Evolutionary conservation across 2,888 invertebrate genomes (phyloP).

Genomic region (Dendrolimus pini): DNA sequence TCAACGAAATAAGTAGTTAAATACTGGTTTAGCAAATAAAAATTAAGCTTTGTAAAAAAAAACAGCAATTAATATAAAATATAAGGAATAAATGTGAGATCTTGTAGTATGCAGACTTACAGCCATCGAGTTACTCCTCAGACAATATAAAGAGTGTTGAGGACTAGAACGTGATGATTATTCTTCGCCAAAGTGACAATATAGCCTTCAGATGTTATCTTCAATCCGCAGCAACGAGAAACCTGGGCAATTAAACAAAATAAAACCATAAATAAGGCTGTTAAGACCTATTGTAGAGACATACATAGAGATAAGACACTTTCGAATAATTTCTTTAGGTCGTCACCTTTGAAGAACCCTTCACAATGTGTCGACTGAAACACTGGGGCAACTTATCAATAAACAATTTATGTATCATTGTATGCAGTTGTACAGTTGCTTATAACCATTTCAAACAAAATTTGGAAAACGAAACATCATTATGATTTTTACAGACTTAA

Average conservation of each 20-base stretch:
- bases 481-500: too few species aligned
- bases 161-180: slow-evolving; percentile 98
- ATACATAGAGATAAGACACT: too few species aligned
- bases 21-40: slow-evolving; percentile 75
- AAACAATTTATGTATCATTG: too few species aligned
- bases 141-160: slow-evolving; percentile 95
- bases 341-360: too few species aligned
- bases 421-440: too few species aligned
- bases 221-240: slow-evolving; percentile 97
- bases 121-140: slow-evolving; percentile 79
- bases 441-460: too few species aligned
- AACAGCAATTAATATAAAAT: slow-evolving; percentile 75
- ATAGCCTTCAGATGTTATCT: slow-evolving; percentile 97
- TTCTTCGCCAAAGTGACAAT: slow-evolving; percentile 98
- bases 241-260: slow-evolving; percentile 77
- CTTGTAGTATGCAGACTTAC: slow-evolving; percentile 77
- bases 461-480: too few species aligned
- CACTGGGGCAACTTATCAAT: too few species aligned
- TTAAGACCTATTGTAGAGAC: too few species aligned
- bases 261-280: too few species aligned
- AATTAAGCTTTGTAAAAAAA: slow-evolving; percentile 64
- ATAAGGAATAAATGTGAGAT: slow-evolving; percentile 77
- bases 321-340: too few species aligned
- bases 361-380: too few species aligned
- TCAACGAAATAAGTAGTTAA: slow-evolving; percentile 70